Conservation (phyloP, 2,113 vertebrate species). For the Sakesphorus luctuosus region DNA sequence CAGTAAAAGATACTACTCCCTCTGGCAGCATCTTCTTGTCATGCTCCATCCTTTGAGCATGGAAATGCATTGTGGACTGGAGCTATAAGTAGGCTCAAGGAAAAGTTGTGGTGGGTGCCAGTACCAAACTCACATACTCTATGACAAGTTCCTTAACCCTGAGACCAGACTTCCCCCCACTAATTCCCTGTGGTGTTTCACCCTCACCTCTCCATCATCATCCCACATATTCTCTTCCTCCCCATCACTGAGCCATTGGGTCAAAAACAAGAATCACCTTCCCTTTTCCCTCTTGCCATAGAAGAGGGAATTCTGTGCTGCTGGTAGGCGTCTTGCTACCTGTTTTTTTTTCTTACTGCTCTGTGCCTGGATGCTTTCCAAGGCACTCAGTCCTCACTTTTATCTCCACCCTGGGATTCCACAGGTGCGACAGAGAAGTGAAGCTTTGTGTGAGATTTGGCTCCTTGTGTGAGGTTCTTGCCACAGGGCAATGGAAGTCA, state of each 20-base stretch:
- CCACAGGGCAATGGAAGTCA: slow-evolving; percentile 40
- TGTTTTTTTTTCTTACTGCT: neutral
- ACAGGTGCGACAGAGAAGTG: slow-evolving; percentile 21
- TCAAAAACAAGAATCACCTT: neutral
- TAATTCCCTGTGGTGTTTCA: neutral
- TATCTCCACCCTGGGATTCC: slow-evolving; percentile 7
- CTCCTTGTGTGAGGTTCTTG: slow-evolving; percentile 18
- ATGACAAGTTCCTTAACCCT: neutral
- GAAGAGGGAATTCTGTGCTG: neutral
- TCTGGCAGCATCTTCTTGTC: neutral
- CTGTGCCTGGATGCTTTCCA: neutral
- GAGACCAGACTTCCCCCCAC: neutral
- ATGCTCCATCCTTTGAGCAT: neutral
- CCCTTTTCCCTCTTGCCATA: fast-evolving
- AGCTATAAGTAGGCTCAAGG: neutral
- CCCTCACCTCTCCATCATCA: neutral
- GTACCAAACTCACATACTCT: neutral
- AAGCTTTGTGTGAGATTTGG: slow-evolving; percentile 51
- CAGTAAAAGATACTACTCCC: neutral
- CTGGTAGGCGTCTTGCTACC: neutral
- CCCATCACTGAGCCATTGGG: neutral
- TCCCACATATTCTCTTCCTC: neutral
- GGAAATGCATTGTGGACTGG: neutral
- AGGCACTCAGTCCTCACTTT: neutral
- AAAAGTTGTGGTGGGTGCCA: neutral